These are phyloP conservation scores for Callaeas wilsoni DNA, from an alignment of 2,113 vertebrate genomes.

Conservation along the genomic window DNA sequence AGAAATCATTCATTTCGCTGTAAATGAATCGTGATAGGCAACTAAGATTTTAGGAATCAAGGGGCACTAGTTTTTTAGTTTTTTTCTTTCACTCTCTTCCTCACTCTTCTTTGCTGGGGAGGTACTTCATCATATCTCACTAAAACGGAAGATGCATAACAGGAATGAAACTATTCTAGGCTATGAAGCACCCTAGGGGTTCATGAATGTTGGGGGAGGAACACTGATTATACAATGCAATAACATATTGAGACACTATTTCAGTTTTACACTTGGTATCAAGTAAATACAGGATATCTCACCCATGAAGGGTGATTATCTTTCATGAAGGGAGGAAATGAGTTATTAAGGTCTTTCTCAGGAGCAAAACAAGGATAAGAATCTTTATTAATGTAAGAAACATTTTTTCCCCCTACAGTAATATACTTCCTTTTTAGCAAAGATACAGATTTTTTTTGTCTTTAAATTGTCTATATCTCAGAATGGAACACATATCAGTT, in stretches of 20 bases:
- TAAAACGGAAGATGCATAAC: conserved; percentile 55
- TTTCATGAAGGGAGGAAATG: conserved; percentile 63
- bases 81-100: neutral
- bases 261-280: conserved; percentile 65
- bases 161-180: conserved; percentile 57
- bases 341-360: conserved; percentile 69
- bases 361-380: conserved; percentile 62
- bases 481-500: conserved; percentile 13
- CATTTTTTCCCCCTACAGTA: conserved; percentile 13
- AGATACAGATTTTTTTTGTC: conserved; percentile 17
- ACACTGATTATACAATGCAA: conserved; percentile 61
- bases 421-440: conserved; percentile 54
- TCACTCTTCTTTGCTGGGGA: conserved; percentile 48
- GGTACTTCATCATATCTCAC: conserved; percentile 54
- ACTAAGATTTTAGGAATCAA: conserved; percentile 49
- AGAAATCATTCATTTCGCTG: conserved; percentile 53
- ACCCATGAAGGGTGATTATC: conserved; percentile 77
- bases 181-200: conserved; percentile 71
- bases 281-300: conserved; percentile 73
- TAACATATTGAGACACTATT: conserved; percentile 73
- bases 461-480: conserved; percentile 49
- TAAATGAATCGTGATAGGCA: conserved; percentile 49
- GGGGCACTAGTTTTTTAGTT: neutral
- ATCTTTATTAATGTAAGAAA: conserved; percentile 59
- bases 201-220: conserved; percentile 67